Evolutionary conservation across 2,797 vertebrate genomes (phyloP).

Genomic region (Cercopithecus diana): DNA sequence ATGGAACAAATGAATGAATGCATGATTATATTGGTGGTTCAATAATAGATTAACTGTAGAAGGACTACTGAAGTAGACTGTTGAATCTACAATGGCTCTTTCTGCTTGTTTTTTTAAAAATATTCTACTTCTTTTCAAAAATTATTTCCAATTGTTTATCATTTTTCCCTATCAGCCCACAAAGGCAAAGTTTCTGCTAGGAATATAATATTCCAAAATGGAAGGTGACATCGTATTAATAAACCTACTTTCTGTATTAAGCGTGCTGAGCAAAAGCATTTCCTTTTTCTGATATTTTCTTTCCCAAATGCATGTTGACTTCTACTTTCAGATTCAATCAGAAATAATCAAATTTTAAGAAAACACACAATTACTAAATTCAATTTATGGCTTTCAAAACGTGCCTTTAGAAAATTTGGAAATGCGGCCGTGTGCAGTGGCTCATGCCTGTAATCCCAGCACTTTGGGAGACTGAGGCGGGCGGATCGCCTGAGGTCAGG

Average conservation of each 20-base stretch:
- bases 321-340: slow-evolving; percentile 22
- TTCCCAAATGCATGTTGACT: slow-evolving; percentile 36
- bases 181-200: not conserved
- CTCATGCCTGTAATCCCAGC: not conserved
- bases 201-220: not conserved
- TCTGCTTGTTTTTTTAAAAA: not conserved
- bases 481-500: not conserved
- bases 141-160: not conserved
- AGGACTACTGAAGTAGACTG: not conserved
- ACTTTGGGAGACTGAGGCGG: not conserved
- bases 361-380: not conserved
- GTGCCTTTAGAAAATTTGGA: not conserved
- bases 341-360: slow-evolving; percentile 34
- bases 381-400: slow-evolving; percentile 31
- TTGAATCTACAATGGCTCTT: not conserved
- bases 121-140: not conserved
- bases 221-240: slow-evolving; percentile 2
- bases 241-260: not conserved
- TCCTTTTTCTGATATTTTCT: not conserved
- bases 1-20: not conserved
- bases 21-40: not conserved
- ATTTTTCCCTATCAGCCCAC: not conserved
- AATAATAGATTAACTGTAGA: not conserved
- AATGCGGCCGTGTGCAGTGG: not conserved
- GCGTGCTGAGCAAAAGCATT: slow-evolving; percentile 6